Evolutionary conservation across 2,113 vertebrate species (phyloP).

Genomic region (Trematomus loennbergii): DNA sequence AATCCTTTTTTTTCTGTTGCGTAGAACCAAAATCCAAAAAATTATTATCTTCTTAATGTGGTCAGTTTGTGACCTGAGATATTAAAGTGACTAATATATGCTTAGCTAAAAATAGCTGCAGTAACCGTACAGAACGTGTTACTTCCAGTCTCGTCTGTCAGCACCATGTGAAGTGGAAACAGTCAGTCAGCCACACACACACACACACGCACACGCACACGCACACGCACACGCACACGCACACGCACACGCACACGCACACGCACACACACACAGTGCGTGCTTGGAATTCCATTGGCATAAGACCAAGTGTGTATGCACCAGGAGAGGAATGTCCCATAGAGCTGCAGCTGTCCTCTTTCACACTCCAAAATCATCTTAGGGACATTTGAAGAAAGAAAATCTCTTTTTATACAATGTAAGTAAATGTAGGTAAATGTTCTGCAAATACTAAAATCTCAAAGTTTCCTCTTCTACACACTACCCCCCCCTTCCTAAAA

Average conservation of each 20-base stretch:
- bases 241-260: constrained; percentile 18
- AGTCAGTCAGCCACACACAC: too few species aligned
- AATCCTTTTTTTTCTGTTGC: background rate
- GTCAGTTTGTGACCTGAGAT: background rate
- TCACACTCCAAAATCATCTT: background rate
- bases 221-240: constrained; percentile 26
- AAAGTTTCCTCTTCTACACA: too few species aligned
- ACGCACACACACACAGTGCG: background rate
- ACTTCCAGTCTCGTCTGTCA: too few species aligned
- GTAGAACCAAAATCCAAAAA: too few species aligned
- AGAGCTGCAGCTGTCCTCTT: constrained; percentile 28
- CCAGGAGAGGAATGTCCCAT: constrained; percentile 15
- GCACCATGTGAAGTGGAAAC: too few species aligned
- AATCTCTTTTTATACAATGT: background rate
- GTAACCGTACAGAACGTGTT: too few species aligned
- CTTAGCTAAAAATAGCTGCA: too few species aligned
- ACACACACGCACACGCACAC: constrained; percentile 3
- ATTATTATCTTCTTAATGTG: background rate
- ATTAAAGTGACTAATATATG: too few species aligned
- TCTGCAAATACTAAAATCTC: too few species aligned
- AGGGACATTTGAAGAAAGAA: background rate
- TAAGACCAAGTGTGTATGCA: constrained; percentile 9
- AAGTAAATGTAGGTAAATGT: background rate
- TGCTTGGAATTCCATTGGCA: constrained; percentile 56
- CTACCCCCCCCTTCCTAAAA: too few species aligned